Percentiles rank a stretch among this genome's conserved stretches.
Conservation (phyloP, 2,113 vertebrate genomes). For the Marmota monax region DNA sequence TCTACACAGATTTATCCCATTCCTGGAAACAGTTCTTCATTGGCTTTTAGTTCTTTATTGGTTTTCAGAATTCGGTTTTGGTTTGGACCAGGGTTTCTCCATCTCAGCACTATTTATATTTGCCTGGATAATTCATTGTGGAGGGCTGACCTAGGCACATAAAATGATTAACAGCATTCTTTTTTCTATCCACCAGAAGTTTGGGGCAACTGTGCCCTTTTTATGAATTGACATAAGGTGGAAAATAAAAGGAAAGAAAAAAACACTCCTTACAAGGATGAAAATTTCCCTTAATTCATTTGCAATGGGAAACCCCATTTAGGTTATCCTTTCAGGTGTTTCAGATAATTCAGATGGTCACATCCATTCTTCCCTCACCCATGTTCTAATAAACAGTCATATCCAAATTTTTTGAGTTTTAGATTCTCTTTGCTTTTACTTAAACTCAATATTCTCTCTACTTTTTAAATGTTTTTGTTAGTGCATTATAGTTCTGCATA, state of each 20-base stretch:
- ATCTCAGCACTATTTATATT: background rate
- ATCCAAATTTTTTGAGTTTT: background rate
- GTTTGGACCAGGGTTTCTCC: background rate
- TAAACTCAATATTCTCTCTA: background rate
- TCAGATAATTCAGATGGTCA: background rate
- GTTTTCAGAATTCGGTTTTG: background rate
- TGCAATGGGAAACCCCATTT: too few relatives aligned
- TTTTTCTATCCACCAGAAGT: background rate
- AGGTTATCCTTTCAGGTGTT: background rate
- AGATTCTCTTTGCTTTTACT: background rate
- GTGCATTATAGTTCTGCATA: too few relatives aligned
- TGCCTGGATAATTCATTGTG: background rate
- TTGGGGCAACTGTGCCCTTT: background rate
- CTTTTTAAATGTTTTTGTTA: too few relatives aligned
- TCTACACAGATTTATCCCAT: background rate
- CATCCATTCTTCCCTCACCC: background rate
- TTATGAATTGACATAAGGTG: background rate
- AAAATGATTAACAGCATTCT: background rate
- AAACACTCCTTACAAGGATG: background rate
- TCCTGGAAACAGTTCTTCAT: background rate
- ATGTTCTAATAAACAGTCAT: background rate
- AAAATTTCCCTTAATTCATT: background rate
- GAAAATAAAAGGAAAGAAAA: background rate
- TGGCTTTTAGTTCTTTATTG: background rate
- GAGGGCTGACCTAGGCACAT: background rate